Base-by-base conservation (phyloP, 2,888 invertebrate genomes). In the Caenorhabditis drosophilae region DNA sequence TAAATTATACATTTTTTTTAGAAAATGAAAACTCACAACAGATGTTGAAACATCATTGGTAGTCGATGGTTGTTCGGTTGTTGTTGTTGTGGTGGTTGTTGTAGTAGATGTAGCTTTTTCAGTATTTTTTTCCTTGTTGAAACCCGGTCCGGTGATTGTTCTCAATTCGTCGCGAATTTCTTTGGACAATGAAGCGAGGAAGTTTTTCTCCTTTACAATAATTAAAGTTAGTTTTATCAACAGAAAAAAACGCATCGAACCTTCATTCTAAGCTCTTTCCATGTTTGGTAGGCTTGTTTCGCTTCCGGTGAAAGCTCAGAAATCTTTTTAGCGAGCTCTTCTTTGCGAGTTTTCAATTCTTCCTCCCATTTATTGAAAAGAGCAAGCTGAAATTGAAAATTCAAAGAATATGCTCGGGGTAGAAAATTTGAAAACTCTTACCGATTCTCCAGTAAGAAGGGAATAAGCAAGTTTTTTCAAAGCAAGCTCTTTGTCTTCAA, bases 321-420 rank as follows among this genome's bases (percentile, higher is more conserved):
- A 45, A 80, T 67, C 57, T 70, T 77, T 49, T 73, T 67, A 9
- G 71, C 62, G 7, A 79, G 59, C 50, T 77, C 75, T 31, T 56
- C 51, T 54, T 80, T 80, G 34, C 78, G 55, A 35, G 64, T 66
- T 46, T 74, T 73, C 31, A 80, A 70, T 42, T 76, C 78, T 36
- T 77, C 77, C 34, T 79, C 77, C 75, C 80, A 80, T 54, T 79
- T 76, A 60, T 77, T 76, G 72, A 80, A 80, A 15, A 77, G 68
- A 26, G 72, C 75, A 9, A 77, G 72, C 80, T 80, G 54, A 48
- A 77, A 64, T 12, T 16, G 12, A 48, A 42, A 18, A 20, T 36
- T 41, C 11, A 20, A n/a, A n/a, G n/a, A n/a, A n/a, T n/a, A n/a
- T n/a, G n/a, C n/a, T n/a, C n/a, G n/a, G n/a, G n/a, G 16, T 16